Percentiles rank a stretch among this genome's conserved stretches.
phyloP scores from a whole-genome alignment of 2,888 invertebrate genomes.

The Maniola hyperantus region DNA sequence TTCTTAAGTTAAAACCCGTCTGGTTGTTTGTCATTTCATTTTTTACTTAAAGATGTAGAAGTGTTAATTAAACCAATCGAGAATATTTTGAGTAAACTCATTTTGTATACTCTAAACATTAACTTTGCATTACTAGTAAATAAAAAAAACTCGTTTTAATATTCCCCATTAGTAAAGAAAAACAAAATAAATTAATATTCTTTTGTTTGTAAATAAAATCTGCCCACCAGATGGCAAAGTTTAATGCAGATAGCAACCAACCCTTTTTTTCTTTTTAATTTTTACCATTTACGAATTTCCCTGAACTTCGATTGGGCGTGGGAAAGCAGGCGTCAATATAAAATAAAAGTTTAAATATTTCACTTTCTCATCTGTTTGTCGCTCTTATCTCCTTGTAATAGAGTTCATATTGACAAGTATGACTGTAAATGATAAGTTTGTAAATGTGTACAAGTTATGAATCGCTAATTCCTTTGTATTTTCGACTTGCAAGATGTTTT shows the following conservation, averaged over 20 bases:
- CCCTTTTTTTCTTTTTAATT: too few relatives aligned
- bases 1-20: neutral
- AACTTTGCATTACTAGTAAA: conserved; percentile 31
- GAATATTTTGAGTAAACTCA: conserved; percentile 16
- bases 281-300: conserved; percentile 46
- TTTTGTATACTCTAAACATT: conserved; percentile 16
- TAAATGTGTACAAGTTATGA: conserved; percentile 41
- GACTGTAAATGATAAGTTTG: conserved; percentile 10
- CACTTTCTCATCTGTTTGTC: conserved; percentile 14
- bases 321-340: conserved; percentile 43
- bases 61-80: conserved; percentile 18
- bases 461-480: conserved; percentile 46
- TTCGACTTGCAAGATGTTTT: conserved; percentile 44
- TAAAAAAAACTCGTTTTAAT: conserved; percentile 26
- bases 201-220: conserved; percentile 38
- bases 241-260: conserved; percentile 45
- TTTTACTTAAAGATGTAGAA: conserved; percentile 10
- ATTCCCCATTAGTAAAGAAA: conserved; percentile 29
- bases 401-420: conserved; percentile 27
- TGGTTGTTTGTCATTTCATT: conserved; percentile 15
- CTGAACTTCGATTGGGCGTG: conserved; percentile 49
- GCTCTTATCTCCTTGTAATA: conserved; percentile 29
- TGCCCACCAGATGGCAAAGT: conserved; percentile 46
- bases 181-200: conserved; percentile 14
- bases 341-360: conserved; percentile 27